Base-by-base conservation (phyloP, 2,888 invertebrate genomes). In the Drosophila pegasa region DNA sequence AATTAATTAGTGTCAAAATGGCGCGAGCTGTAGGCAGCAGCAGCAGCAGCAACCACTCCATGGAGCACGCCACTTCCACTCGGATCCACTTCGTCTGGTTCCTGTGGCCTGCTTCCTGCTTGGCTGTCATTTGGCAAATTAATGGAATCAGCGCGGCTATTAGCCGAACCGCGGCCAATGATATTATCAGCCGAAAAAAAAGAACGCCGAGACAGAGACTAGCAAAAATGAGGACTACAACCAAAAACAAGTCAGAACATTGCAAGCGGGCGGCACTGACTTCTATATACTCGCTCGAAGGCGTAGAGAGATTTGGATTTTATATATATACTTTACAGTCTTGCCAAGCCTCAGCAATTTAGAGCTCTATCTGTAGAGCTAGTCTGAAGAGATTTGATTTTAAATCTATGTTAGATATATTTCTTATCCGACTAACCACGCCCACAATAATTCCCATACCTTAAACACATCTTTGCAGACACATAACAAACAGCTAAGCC, bases 71-170 rank as follows among this genome's bases (percentile, higher is more conserved):
- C 47, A 14, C 16, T n/a, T 6, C 27, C 52, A 38, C 52, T 38
- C 38, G 37, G 27, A 52, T 52, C 45, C 48, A 48, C 31, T 65
- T 43, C 62, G 64, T 60, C 62, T n/a, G 47, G 10, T 48, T 43
- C 35, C 55, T 31, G 33, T 31, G 22, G 25, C 41, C 52, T 48
- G 57, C 62, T 72, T 68, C 55, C 51, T 51, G 71, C 65, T 56
- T 60, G 62, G 60, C 88, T 87, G 85, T 85, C 85, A 85, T 87
- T 85, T 71, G 88, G 77, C 78, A 85, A 85, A 85, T 85, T 88
- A 85, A 85, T 85, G 85, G 85, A 85, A 87, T 85, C 88, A 88
- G 75, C 87, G 77, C 64, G 52, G 87, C 88, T 88, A 85, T 85
- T 85, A 88, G 87, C 88, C 79, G 61, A 83, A 52, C 50, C 50